Percentiles rank a stretch among this genome's conserved stretches.
phyloP scores from a whole-genome alignment of 2,888 invertebrate genomes.

The Leptothorax acervorum region DNA sequence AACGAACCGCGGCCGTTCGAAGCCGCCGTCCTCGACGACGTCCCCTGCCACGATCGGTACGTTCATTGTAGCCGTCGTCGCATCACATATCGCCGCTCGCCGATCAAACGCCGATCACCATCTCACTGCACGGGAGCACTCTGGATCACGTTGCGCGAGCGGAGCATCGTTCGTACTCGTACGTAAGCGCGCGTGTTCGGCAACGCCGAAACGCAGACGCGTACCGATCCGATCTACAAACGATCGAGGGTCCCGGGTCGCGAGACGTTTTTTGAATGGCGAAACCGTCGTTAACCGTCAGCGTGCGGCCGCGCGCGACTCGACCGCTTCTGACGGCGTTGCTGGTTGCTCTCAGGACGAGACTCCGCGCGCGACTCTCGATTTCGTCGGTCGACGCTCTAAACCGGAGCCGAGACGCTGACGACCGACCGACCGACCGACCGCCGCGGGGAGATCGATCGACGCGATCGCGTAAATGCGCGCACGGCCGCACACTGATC shows the following conservation, averaged over 20 bases:
- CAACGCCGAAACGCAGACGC: background rate
- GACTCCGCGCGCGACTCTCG: conserved; percentile 35
- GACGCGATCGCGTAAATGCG: conserved; percentile 11
- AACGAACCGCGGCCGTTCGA: conserved; percentile 82
- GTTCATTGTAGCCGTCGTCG: conserved; percentile 80
- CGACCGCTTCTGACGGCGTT: no score
- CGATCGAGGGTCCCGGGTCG: background rate
- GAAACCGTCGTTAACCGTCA: background rate
- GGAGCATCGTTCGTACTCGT: background rate
- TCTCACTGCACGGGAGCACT: background rate
- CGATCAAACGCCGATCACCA: background rate
- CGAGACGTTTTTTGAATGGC: conserved; percentile 5
- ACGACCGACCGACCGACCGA: background rate
- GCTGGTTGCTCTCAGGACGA: no score
- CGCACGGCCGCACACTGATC: background rate
- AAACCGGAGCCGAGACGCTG: background rate
- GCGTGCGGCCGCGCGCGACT: no score
- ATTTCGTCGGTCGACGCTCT: conserved; percentile 17
- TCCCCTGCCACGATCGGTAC: conserved; percentile 84
- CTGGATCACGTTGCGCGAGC: background rate
- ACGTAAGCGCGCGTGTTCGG: background rate
- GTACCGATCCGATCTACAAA: background rate
- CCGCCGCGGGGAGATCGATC: background rate
- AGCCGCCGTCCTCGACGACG: conserved; percentile 81
- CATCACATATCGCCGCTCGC: conserved; percentile 54